A percentile compares a stretch with the other conserved stretches of the same genome.
These are phyloP conservation scores for Lagocephalus sceleratus DNA, from an alignment of 2,797 vertebrate genomes.

Conservation along the genomic window DNA sequence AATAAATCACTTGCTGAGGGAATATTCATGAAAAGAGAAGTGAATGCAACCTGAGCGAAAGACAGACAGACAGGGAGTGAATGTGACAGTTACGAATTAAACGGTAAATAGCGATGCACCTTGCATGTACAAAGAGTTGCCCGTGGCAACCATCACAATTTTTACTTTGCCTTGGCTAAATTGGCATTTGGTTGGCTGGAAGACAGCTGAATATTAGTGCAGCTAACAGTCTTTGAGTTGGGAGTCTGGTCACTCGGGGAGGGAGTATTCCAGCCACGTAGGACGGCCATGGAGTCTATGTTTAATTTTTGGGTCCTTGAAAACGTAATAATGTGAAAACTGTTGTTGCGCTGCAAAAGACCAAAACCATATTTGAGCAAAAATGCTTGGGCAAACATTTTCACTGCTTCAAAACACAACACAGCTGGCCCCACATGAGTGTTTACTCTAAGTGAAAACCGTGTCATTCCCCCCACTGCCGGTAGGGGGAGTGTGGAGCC, in stretches of 20 bases:
- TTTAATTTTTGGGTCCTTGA: too few species aligned
- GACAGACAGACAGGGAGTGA: slow-evolving; percentile 19
- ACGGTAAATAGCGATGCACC: slow-evolving; percentile 55
- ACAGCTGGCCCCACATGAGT: too few species aligned
- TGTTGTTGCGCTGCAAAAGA: too few species aligned
- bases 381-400: too few species aligned
- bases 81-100: slow-evolving; percentile 55
- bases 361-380: too few species aligned
- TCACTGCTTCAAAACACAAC: too few species aligned
- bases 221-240: slow-evolving; percentile 5
- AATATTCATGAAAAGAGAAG: slow-evolving; percentile 67
- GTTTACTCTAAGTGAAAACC: too few species aligned
- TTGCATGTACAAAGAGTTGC: slow-evolving; percentile 53
- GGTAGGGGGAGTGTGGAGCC: background rate
- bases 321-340: too few species aligned
- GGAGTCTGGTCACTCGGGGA: background rate
- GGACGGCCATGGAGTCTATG: too few species aligned
- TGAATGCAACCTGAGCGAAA: slow-evolving; percentile 49
- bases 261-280: too few species aligned
- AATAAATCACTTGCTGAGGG: slow-evolving; percentile 63
- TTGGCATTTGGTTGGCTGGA: slow-evolving; percentile 7
- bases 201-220: slow-evolving; percentile 11
- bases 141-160: slow-evolving; percentile 49
- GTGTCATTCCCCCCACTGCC: background rate
- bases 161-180: slow-evolving; percentile 22